Evolutionary conservation across 1,140 invertebrate species (phyloP), one percentile per base, ranked within the genome.

Genomic region (Cotesia chilonis): DNA sequence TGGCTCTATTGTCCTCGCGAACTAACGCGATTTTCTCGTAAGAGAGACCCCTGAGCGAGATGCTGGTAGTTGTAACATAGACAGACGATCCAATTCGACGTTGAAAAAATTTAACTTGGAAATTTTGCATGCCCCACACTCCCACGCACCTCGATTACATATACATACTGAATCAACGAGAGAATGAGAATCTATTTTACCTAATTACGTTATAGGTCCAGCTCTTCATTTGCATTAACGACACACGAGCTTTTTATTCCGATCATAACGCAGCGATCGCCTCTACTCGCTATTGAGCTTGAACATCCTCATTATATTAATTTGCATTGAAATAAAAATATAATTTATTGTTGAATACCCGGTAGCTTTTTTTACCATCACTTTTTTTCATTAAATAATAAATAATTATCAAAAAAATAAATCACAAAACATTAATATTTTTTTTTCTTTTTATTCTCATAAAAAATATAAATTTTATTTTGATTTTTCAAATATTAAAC

Each of bases 141-240:
- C 57, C 10, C 51, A n/a, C 38, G 52, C 70, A 55, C n/a, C 52
- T 35, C 47, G 61, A 55, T 65, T 54, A 38, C 63, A 68, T 36
- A 57, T 72, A 28, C n/a, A 61, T n/a, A 67, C 5, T 4, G 47
- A 59, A 14, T 35, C 36, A 69, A 37, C 57, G 14, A 60, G 12
- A 47, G 37, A 60, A 38, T 14, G 54, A 67, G 51, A 61, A 70
- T 60, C 61, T 67, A 72, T 54, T 72, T 72, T 72, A 67, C 51
- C 64, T 72, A 72, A 72, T 72, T 72, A 72, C 63, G 17, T 67
- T 63, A 72, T 38, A 47, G 41, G 63, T 47, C 36, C 51, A n/a
- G 38, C 41, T 55, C 37, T 72, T 66, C 51, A 54, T 64, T 38
- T 38, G 51, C 51, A 55, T 59, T 71, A 47, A 54, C 10, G 59